phyloP scores from a whole-genome alignment of 1,140 invertebrate genomes.

The Cotesia typhae region DNA sequence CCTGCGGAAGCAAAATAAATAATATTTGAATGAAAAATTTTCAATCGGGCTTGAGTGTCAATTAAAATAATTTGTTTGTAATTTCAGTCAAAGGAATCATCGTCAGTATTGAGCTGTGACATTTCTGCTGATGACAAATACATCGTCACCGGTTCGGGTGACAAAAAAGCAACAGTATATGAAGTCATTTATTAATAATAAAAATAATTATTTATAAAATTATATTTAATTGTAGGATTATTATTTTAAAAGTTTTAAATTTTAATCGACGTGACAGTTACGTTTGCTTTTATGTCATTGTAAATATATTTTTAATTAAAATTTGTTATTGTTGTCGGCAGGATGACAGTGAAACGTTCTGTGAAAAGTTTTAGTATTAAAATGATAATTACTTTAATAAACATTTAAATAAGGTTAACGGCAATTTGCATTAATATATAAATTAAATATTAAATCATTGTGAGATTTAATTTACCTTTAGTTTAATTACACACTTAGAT shows the following conservation, averaged over 20 bases:
- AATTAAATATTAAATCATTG: too few species aligned
- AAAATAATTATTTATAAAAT: neutral
- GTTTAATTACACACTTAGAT: too few species aligned
- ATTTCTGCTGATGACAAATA: constrained; percentile 99
- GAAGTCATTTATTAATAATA: constrained; percentile 90
- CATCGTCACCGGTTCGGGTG: constrained; percentile 98
- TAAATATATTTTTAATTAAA: constrained; percentile 36
- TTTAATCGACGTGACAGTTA: neutral
- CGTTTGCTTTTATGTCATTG: constrained; percentile 5
- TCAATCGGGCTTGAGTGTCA: neutral
- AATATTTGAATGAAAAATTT: too few species aligned
- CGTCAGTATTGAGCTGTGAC: constrained; percentile 98
- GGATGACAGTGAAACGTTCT: neutral
- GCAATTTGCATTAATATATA: too few species aligned
- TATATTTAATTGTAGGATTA: constrained; percentile 1
- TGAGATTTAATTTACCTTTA: too few species aligned
- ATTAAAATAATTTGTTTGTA: constrained; percentile 16
- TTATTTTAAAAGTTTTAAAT: constrained; percentile 4
- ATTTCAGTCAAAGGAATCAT: constrained; percentile 96
- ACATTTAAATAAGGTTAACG: constrained; percentile 6
- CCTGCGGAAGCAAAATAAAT: too few species aligned
- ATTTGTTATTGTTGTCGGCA: constrained; percentile 30
- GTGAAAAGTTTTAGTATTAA: neutral
- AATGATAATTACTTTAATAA: neutral
- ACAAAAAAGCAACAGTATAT: constrained; percentile 99